Conservation (phyloP, 2,797 vertebrate genomes). For the Myripristis jacobus region DNA sequence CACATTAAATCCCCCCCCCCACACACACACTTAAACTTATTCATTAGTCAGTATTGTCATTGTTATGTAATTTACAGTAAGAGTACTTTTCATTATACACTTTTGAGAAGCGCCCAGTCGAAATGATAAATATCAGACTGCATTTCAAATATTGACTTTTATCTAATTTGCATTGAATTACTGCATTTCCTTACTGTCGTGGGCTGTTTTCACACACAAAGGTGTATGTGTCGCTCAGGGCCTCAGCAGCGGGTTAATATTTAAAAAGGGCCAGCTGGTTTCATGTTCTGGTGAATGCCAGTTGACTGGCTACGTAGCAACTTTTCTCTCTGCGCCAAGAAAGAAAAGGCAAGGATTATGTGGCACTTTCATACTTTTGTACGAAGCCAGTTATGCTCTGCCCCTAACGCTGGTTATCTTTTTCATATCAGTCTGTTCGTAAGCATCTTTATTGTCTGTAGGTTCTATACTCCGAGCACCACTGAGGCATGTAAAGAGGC, state of each 20-base stretch:
- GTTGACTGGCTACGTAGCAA: constrained; percentile 63
- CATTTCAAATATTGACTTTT: constrained; percentile 5
- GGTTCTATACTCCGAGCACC: constrained; percentile 19
- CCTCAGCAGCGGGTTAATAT: constrained; percentile 81
- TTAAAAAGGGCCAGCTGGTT: constrained; percentile 80
- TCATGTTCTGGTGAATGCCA: constrained; percentile 76
- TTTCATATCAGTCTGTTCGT: not conserved
- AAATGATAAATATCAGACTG: not conserved
- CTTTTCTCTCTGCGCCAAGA: constrained; percentile 24
- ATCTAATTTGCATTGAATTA: not conserved
- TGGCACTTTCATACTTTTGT: not conserved
- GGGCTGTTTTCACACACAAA: not conserved
- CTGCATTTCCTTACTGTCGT: constrained; percentile 3
- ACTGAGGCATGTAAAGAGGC: not conserved
- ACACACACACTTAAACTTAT: constrained; percentile 18
- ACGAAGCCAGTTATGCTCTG: not conserved
- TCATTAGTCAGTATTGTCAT: constrained; percentile 24
- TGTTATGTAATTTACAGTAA: constrained; percentile 36
- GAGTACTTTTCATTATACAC: not conserved
- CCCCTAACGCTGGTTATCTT: constrained; percentile 31
- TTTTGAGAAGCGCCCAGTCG: constrained; percentile 7
- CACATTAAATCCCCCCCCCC: constrained; percentile 41
- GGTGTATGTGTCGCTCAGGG: constrained; percentile 31
- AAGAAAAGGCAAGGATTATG: constrained; percentile 35
- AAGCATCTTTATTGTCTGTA: constrained; percentile 2